phyloP scores from a whole-genome alignment of 2,797 vertebrate species.

The Momotus momota region DNA sequence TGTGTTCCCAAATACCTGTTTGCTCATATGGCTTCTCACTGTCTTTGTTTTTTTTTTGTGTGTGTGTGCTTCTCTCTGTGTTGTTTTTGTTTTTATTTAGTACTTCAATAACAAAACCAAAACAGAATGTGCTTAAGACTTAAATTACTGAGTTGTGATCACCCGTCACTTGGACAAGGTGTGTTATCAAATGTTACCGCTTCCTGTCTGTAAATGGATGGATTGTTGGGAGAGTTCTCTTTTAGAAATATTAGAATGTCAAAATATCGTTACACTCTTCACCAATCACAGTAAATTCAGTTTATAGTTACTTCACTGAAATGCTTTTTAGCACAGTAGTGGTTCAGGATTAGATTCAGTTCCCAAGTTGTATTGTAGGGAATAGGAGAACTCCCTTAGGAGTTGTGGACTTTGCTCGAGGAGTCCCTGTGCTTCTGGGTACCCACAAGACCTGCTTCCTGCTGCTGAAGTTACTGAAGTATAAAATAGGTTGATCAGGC shows the following conservation, averaged over 20 bases:
- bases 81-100: background rate
- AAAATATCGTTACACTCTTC: background rate
- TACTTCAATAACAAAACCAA: background rate
- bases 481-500: background rate
- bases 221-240: background rate
- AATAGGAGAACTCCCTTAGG: background rate
- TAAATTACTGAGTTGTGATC: background rate
- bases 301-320: background rate
- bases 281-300: background rate
- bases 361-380: background rate
- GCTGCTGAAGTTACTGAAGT: background rate
- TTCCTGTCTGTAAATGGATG: background rate
- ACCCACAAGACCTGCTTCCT: background rate
- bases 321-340: background rate
- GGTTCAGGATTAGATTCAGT: background rate
- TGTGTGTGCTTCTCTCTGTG: accelerated
- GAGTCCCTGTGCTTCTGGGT: background rate
- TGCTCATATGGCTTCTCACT: background rate
- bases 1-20: background rate
- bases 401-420: background rate
- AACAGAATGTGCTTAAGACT: background rate
- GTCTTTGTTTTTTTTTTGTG: background rate
- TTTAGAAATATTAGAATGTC: background rate
- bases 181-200: background rate
- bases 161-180: background rate